A percentile compares a stretch with the other conserved stretches of the same genome.
phyloP scores from a whole-genome alignment of 1,140 invertebrate species.

The Leucophenga varia region DNA sequence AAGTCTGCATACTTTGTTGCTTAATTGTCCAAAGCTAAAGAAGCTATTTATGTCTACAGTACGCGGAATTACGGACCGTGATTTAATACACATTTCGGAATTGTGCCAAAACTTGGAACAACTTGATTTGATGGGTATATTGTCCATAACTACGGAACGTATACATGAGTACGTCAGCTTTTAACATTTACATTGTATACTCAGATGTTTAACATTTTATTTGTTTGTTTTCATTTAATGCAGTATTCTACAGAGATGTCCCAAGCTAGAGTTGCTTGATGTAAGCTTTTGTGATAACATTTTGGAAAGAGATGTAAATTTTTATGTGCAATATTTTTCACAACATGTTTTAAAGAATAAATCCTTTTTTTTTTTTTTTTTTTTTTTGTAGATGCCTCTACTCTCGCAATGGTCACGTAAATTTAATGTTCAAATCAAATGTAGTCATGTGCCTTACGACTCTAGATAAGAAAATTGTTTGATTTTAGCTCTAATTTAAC shows the following conservation, averaged over 20 bases:
- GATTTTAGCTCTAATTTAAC: background rate
- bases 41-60: conserved; percentile 78
- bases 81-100: conserved; percentile 71
- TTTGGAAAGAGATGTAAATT: conserved; percentile 65
- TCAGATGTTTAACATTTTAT: conserved; percentile 7
- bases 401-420: conserved; percentile 40
- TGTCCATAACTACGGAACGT: conserved; percentile 71
- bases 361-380: background rate
- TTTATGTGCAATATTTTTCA: no score
- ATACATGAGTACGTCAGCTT: conserved; percentile 63
- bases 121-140: conserved; percentile 78
- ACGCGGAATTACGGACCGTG: conserved; percentile 74
- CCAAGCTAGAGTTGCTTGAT: conserved; percentile 75
- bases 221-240: conserved; percentile 51
- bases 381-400: conserved; percentile 22
- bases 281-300: conserved; percentile 85
- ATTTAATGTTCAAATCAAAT: conserved; percentile 51
- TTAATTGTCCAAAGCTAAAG: conserved; percentile 66
- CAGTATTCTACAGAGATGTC: conserved; percentile 65
- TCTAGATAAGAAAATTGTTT: conserved; percentile 13
- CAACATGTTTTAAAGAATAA: no score
- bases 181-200: conserved; percentile 1
- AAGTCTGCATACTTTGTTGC: conserved; percentile 59
- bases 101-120: conserved; percentile 70
- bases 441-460: conserved; percentile 31